These are phyloP conservation scores for Acanthisitta chloris DNA, from an alignment of 2,113 vertebrate species.

Conservation along the genomic window DNA sequence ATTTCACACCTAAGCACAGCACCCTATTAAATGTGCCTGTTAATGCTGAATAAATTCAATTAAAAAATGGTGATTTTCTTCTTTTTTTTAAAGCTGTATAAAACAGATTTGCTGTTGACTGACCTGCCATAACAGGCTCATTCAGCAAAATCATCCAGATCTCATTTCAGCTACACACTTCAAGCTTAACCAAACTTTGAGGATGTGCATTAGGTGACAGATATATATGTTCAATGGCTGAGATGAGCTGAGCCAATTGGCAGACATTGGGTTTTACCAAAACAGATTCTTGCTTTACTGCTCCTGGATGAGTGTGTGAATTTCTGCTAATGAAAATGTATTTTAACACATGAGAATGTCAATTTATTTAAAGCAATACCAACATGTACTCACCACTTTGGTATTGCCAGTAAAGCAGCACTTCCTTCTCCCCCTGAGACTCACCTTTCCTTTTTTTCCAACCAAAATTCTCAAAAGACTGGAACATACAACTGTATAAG, in stretches of 20 bases:
- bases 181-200: background rate
- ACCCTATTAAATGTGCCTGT: background rate
- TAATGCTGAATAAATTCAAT: background rate
- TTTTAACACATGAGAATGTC: background rate
- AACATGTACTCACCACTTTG: background rate
- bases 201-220: background rate
- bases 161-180: background rate
- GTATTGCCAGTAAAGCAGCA: too few relatives aligned
- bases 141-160: background rate
- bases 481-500: background rate
- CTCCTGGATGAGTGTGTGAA: background rate
- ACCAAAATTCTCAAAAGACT: background rate
- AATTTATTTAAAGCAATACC: background rate
- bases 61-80: background rate
- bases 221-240: background rate
- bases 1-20: background rate
- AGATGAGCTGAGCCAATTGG: background rate
- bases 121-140: background rate
- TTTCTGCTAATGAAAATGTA: background rate
- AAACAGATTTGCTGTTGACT: background rate
- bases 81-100: background rate
- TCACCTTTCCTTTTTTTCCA: background rate
- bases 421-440: accelerated
- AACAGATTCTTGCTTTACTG: background rate
- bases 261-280: background rate